Percentiles rank a stretch among this genome's conserved stretches.
phyloP scores from a whole-genome alignment of 2,797 vertebrate genomes.

The Ptychobarbus kaznakovi region DNA sequence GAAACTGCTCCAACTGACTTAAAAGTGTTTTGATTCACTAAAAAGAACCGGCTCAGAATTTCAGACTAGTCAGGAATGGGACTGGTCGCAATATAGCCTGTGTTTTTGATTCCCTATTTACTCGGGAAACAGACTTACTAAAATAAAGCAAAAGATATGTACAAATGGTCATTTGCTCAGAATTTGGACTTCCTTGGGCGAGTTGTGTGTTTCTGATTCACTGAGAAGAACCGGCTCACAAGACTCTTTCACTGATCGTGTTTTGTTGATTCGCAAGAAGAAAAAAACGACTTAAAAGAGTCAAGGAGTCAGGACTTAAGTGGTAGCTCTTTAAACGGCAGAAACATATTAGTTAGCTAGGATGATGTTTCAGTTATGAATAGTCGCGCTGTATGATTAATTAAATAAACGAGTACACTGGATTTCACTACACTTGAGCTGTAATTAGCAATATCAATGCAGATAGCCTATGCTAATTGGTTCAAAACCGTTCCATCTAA shows the following conservation, averaged over 20 bases:
- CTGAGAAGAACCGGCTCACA: background rate
- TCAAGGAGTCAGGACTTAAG: background rate
- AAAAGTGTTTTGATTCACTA: background rate
- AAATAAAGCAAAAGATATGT: background rate
- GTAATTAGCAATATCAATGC: background rate
- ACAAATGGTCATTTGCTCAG: background rate
- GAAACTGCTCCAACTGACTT: background rate
- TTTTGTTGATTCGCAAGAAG: background rate
- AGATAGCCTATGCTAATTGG: background rate
- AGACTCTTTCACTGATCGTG: background rate
- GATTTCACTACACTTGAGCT: background rate
- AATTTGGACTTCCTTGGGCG: background rate
- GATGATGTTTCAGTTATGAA: too few species aligned
- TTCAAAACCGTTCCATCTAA: background rate
- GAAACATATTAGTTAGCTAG: background rate
- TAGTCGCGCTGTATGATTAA: background rate
- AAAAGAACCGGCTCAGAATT: background rate
- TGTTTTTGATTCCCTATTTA: background rate
- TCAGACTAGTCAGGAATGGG: background rate
- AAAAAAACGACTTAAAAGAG: background rate
- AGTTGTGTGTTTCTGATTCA: background rate
- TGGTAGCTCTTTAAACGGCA: background rate
- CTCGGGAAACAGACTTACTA: background rate
- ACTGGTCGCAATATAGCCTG: background rate
- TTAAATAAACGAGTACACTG: too few species aligned